Evolutionary conservation across 2,113 vertebrate genomes (phyloP), one percentile per base, ranked within the genome.

Genomic region (Vulpes ferrilata): DNA sequence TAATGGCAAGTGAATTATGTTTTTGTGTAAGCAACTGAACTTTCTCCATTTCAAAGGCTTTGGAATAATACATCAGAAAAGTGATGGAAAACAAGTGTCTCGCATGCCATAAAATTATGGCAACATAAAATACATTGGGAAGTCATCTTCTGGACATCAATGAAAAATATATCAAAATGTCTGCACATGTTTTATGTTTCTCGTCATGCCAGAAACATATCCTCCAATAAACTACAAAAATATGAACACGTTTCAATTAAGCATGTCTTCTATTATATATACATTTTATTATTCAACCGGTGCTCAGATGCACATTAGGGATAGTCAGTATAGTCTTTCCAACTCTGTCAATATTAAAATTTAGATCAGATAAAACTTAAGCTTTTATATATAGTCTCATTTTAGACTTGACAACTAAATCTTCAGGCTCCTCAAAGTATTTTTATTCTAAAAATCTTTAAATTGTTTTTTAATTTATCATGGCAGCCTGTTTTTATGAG

Each of bases 91-190:
- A 92, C 32, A 93, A 87, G 16, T 89, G 57, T 83, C n/a, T 76
- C 11, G 51, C 27, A 2, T 73, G 30, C 38, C 76, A n/a, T 38
- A 90, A 93, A 96, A 88, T 76, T 91, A 96, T 88, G 17, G 59
- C 55, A 85, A 91, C 59, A 90, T 89, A 85, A 94, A 88, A 62
- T 62, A 93, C 20, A 65, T 76, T 93, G 62, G 78, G 19, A 95
- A 93, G 55, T 55, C 23, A 86, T 57, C 48, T 3, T 83, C 15
- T 95, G 55, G 30, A 43, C 88, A 89, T 91, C 43, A 90, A 55
- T 74, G 38, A 92, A 73, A 88, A 60, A 94, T 83, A 60, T 59
- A 87, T 93, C 16, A 79, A 43, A 88, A 38, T 84, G 67, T 81
- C 60, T 78, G 22, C 23, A 12, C 25, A 7, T 87, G n/a, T 82